These are phyloP conservation scores for Euphonia xanthogaster DNA, from an alignment of 2,797 vertebrate species.

Conservation along the genomic window DNA sequence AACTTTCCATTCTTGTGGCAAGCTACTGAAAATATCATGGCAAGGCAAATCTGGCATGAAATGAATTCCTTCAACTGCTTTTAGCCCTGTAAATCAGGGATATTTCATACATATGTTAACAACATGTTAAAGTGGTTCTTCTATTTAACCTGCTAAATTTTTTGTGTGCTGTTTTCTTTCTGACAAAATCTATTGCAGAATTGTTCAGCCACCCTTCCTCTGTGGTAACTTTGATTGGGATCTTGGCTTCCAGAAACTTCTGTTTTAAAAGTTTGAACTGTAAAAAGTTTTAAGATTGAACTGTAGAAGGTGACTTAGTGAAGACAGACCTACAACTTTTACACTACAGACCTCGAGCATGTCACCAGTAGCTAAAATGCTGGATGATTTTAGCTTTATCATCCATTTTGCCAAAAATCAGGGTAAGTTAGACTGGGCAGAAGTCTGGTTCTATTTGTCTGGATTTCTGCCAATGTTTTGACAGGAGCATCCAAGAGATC, in stretches of 20 bases:
- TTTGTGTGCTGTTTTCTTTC: neutral
- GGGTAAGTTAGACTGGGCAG: neutral
- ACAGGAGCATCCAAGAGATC: neutral
- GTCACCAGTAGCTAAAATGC: neutral
- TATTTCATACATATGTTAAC: neutral
- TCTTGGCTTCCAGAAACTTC: neutral
- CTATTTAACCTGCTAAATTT: neutral
- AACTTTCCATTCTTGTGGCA: neutral
- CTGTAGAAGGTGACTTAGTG: neutral
- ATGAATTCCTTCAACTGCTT: neutral
- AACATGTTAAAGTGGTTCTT: neutral
- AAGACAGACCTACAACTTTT: neutral
- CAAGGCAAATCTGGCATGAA: neutral
- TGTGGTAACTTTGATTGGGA: neutral
- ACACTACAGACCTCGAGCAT: rapidly evolving
- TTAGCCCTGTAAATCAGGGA: neutral
- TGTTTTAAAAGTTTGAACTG: neutral
- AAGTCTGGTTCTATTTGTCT: neutral
- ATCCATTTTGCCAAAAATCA: neutral
- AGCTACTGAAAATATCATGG: neutral
- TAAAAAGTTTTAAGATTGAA: neutral
- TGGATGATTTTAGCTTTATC: neutral
- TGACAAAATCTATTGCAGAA: neutral
- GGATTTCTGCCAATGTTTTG: neutral
- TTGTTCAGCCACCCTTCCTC: neutral